Evolutionary conservation across 2,797 vertebrate genomes (phyloP).

Genomic region (Microctenopoma steveboyesi): DNA sequence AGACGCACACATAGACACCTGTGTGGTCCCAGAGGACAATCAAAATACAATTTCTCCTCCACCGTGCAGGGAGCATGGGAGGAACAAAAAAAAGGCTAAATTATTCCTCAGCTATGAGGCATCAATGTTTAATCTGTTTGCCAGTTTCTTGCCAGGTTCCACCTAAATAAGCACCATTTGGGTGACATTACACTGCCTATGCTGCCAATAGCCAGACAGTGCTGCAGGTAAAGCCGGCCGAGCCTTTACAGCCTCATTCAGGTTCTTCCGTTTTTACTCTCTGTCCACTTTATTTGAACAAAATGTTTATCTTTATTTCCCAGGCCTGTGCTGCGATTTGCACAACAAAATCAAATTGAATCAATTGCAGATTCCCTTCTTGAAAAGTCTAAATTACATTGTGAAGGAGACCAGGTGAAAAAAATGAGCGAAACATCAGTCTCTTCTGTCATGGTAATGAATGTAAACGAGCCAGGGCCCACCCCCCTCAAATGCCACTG

Average conservation of each 20-base stretch:
- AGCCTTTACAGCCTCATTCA: constrained; percentile 37
- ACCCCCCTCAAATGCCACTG: constrained; percentile 36
- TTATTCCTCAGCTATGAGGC: constrained; percentile 49
- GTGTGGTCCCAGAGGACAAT: constrained; percentile 24
- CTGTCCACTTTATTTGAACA: constrained; percentile 53
- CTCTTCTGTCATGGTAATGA: constrained; percentile 69
- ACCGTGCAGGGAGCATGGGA: constrained; percentile 37
- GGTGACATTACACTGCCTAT: constrained; percentile 49
- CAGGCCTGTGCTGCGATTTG: constrained; percentile 44
- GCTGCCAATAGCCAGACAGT: constrained; percentile 38
- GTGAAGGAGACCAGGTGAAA: constrained; percentile 43
- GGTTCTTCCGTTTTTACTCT: neutral
- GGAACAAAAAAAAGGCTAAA: constrained; percentile 43
- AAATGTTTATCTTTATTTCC: constrained; percentile 47
- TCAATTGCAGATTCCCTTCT: constrained; percentile 54
- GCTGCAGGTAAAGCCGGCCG: constrained; percentile 42
- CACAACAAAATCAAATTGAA: constrained; percentile 64
- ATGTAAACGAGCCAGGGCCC: constrained; percentile 60
- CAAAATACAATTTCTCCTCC: constrained; percentile 40
- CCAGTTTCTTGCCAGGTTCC: constrained; percentile 50
- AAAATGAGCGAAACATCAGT: constrained; percentile 30
- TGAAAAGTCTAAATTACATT: constrained; percentile 57
- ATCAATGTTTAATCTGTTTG: constrained; percentile 52
- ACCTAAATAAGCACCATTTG: constrained; percentile 54
- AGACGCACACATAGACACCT: constrained; percentile 18